These are phyloP conservation scores for Actinemys pallida DNA, from an alignment of 2,113 vertebrate species.

Conservation along the genomic window DNA sequence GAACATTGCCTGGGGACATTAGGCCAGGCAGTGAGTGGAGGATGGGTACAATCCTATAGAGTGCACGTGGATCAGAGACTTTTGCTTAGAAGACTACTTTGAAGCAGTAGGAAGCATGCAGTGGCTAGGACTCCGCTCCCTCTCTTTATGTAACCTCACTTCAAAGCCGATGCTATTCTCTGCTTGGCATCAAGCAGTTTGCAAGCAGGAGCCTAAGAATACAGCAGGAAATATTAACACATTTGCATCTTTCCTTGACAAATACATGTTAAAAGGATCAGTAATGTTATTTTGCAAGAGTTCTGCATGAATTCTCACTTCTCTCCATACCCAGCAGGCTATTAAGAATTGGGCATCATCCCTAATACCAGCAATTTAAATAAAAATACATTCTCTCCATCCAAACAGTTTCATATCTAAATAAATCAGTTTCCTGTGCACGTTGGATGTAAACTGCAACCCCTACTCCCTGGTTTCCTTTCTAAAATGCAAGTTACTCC, in stretches of 20 bases:
- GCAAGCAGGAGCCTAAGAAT: not conserved
- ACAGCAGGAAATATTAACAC: not conserved
- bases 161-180: not conserved
- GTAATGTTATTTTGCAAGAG: not conserved
- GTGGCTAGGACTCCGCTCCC: not conserved
- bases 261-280: not conserved
- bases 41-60: not conserved
- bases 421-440: not conserved
- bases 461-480: not conserved
- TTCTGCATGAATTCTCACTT: not conserved
- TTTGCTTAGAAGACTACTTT: not conserved
- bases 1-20: not conserved
- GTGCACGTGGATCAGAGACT: not conserved
- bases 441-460: not conserved
- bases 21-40: not conserved
- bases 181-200: not conserved
- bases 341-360: not conserved
- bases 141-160: constrained; percentile 1
- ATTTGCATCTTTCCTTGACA: not conserved
- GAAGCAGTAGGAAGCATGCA: not conserved
- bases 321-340: not conserved
- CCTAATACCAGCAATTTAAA: not conserved
- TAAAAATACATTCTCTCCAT: not conserved
- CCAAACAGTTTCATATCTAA: not conserved
- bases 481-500: not conserved